Percentiles rank a stretch among this genome's conserved stretches.
Conservation (phyloP, 2,113 vertebrate genomes). For the Ptyas mucosa region DNA sequence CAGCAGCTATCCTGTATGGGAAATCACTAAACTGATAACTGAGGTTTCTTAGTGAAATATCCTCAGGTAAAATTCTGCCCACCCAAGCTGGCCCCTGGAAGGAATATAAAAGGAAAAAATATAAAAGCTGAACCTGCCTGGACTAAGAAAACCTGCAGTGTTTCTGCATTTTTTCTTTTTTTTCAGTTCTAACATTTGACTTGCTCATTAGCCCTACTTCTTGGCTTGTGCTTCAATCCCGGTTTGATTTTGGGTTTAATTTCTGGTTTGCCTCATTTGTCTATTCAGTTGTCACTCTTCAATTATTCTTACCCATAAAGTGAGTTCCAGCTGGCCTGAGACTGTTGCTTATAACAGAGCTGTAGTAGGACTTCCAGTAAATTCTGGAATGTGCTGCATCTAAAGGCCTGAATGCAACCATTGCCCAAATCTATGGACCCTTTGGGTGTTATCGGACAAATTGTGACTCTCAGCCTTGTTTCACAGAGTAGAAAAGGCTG, state of each 20-base stretch:
- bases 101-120: neutral
- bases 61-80: neutral
- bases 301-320: neutral
- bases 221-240: neutral
- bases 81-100: neutral
- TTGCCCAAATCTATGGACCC: neutral
- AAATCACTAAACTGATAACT: neutral
- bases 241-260: neutral
- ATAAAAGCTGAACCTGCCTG: neutral
- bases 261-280: neutral
- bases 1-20: neutral
- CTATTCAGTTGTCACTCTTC: neutral
- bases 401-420: neutral
- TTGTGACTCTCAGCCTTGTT: neutral
- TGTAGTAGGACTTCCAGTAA: neutral
- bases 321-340: neutral
- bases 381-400: neutral
- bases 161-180: neutral
- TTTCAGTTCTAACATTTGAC: neutral
- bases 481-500: neutral
- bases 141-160: neutral
- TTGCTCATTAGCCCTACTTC: neutral
- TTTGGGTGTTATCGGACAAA: neutral
- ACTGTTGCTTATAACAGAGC: neutral
- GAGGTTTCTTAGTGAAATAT: neutral